Conservation (phyloP, 1,140 invertebrate species). For the Microplitis mediator region DNA sequence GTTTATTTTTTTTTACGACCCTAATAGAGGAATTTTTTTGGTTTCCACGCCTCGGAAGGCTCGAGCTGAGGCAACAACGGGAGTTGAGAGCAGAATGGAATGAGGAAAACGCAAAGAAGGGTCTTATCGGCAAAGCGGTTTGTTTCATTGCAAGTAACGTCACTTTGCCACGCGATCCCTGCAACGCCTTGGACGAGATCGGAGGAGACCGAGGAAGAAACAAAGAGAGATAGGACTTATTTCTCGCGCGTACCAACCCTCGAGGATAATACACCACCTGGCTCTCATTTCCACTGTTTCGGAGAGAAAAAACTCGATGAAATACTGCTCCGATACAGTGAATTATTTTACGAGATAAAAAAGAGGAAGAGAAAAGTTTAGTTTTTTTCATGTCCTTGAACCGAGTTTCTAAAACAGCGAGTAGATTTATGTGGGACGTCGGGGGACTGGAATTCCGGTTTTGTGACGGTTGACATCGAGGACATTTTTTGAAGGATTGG, state of each 20-base stretch:
- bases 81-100: constrained; percentile 5
- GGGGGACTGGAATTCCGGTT: background rate
- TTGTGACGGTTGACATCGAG: constrained; percentile 1
- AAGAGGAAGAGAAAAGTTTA: background rate
- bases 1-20: background rate
- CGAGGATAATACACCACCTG: constrained; percentile 18
- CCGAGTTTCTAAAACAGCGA: too few species aligned
- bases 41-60: background rate
- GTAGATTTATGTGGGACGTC: background rate
- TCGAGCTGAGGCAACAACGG: background rate
- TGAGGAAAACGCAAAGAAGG: constrained; percentile 26
- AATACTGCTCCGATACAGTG: too few species aligned
- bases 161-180: constrained; percentile 30
- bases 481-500: background rate
- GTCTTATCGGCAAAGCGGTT: constrained; percentile 33
- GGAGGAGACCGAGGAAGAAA: constrained; percentile 3
- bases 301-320: background rate
- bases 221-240: constrained; percentile 5
- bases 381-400: too few species aligned
- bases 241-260: constrained; percentile 19
- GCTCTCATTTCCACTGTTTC: constrained; percentile 4
- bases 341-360: background rate
- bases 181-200: background rate
- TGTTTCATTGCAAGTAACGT: constrained; percentile 37
- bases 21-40: background rate